Percentiles rank a stretch among this genome's conserved stretches.
Conservation (phyloP, 1,140 invertebrate species). For the Drosophila obscura region DNA sequence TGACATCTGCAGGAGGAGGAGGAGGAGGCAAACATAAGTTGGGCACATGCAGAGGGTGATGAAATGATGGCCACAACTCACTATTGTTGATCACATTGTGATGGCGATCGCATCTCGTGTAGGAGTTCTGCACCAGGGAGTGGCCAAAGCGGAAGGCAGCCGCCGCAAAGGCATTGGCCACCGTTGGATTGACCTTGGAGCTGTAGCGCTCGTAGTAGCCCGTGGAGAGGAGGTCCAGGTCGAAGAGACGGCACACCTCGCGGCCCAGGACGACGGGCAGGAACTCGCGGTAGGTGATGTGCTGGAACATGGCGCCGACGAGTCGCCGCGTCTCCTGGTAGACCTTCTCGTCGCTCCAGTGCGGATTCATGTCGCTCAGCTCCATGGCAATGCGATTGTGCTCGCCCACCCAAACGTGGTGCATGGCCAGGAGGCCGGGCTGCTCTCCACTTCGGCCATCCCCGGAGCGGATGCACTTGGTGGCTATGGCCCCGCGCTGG, state of each 20-base stretch:
- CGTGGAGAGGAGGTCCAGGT: conserved; percentile 86
- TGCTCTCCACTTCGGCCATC: conserved; percentile 94
- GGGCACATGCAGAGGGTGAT: background rate
- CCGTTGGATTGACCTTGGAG: conserved; percentile 91
- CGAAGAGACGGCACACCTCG: conserved; percentile 89
- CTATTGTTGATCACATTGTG: conserved; percentile 88
- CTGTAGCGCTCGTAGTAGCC: conserved; percentile 91
- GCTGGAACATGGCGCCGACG: conserved; percentile 92
- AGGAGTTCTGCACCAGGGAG: conserved; percentile 93
- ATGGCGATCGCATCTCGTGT: conserved; percentile 87
- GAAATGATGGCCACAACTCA: conserved; percentile 79
- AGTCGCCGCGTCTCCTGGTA: conserved; percentile 95
- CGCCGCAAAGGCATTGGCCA: conserved; percentile 96
- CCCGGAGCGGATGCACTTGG: conserved; percentile 89
- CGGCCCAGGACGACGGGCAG: conserved; percentile 92
- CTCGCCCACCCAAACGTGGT: conserved; percentile 94
- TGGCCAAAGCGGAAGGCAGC: conserved; percentile 99
- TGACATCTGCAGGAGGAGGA: conserved; percentile 86
- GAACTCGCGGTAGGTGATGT: conserved; percentile 95
- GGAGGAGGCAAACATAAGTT: background rate
- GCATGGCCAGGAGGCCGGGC: conserved; percentile 92
- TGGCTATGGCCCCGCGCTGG: conserved; percentile 87
- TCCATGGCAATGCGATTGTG: conserved; percentile 94
- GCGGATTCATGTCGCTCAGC: conserved; percentile 90
- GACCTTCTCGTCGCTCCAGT: conserved; percentile 94